Evolutionary conservation across 2,113 vertebrate genomes (phyloP).

Genomic region (Thalassarche chlororhynchos): DNA sequence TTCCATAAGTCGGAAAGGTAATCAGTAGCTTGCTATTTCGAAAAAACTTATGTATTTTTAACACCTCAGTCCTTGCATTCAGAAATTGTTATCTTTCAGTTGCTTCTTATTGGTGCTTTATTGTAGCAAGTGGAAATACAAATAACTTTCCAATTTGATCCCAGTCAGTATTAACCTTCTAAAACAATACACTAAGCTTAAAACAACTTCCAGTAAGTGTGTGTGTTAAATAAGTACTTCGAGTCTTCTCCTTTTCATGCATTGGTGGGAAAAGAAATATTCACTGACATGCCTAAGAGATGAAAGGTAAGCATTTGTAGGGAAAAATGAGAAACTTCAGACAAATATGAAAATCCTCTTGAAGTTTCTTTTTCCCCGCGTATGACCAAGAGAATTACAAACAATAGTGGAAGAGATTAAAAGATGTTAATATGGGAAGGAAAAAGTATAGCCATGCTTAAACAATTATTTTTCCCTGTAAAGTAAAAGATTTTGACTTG

Average conservation of each 20-base stretch:
- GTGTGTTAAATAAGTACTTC: not conserved
- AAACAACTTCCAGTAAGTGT: not conserved
- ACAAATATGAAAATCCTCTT: not conserved
- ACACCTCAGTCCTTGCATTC: not conserved
- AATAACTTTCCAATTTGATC: not conserved
- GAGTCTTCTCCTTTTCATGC: not conserved
- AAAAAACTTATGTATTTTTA: not conserved
- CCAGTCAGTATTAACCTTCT: not conserved
- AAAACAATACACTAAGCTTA: not conserved
- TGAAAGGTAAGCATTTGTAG: constrained; percentile 2
- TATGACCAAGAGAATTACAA: constrained; percentile 1
- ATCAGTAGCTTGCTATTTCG: not conserved
- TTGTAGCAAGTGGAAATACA: not conserved
- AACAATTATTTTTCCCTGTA: not conserved
- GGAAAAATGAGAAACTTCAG: not conserved
- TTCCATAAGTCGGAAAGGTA: not conserved
- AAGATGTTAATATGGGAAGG: not conserved
- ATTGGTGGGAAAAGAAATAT: not conserved
- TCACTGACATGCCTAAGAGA: not conserved
- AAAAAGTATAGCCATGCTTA: not conserved
- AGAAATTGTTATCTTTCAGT: not conserved
- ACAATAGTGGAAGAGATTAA: not conserved
- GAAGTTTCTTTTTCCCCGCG: not conserved
- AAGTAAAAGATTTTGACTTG: not conserved
- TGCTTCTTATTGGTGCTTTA: not conserved